Evolutionary conservation across 2,888 invertebrate genomes (phyloP).

Genomic region (Baronia brevicornis): DNA sequence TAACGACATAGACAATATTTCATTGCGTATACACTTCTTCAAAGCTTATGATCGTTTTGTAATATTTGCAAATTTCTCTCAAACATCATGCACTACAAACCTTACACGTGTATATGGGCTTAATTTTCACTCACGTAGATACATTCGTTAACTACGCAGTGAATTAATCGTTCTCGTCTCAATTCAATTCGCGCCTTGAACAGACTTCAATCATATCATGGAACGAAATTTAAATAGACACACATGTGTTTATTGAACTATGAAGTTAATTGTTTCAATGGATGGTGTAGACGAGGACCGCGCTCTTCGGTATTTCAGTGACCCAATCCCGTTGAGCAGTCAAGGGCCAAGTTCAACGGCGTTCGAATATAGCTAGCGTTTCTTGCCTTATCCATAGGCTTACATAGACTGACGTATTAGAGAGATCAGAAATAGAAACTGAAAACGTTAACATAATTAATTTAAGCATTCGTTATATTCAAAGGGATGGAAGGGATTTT

Average conservation of each 20-base stretch:
- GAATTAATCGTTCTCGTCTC: conserved; percentile 4
- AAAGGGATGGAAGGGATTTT: too few species aligned
- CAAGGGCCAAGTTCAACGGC: conserved; percentile 56
- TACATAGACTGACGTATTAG: too few species aligned
- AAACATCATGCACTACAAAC: too few species aligned
- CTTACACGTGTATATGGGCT: too few species aligned
- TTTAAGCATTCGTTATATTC: too few species aligned
- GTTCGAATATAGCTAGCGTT: conserved; percentile 11
- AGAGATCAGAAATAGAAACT: too few species aligned
- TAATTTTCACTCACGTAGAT: conserved; percentile 1
- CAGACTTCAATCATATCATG: conserved; percentile 6
- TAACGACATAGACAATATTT: conserved; percentile 22
- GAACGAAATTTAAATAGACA: conserved; percentile 17
- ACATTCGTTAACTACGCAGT: not conserved
- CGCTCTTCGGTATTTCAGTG: conserved; percentile 31
- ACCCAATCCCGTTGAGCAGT: conserved; percentile 38
- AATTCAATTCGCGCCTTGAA: conserved; percentile 26
- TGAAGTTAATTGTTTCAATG: conserved; percentile 39
- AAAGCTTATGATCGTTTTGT: too few species aligned
- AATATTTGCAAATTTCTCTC: conserved; percentile 8
- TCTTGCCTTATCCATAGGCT: conserved; percentile 31
- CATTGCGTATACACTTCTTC: conserved; percentile 10
- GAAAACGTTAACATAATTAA: too few species aligned
- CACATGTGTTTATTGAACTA: conserved; percentile 21
- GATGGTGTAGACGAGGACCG: conserved; percentile 25